Conservation (phyloP, 2,888 invertebrate species). For the Chrysomela aeneicollis region DNA sequence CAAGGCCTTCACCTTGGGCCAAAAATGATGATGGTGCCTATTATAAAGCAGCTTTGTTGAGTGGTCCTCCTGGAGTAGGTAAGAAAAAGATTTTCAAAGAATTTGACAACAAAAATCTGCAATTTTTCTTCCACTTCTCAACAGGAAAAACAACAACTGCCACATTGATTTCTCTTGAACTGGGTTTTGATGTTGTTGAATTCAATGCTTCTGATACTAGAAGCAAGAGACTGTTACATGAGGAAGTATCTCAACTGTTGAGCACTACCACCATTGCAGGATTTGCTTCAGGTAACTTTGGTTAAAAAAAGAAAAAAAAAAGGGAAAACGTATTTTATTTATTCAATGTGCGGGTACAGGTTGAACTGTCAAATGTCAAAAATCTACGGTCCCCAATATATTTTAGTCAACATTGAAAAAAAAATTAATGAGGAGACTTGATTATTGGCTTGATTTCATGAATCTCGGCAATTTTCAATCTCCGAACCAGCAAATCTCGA, state of each 20-base stretch:
- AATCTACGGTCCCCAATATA: too few species aligned
- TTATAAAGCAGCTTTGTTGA: slow-evolving; percentile 91
- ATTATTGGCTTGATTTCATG: too few species aligned
- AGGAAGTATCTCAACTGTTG: slow-evolving; percentile 83
- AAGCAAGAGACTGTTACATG: slow-evolving; percentile 84
- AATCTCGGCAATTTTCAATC: too few species aligned
- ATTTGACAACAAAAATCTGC: too few species aligned
- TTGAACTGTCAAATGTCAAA: too few species aligned
- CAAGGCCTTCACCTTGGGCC: slow-evolving; percentile 79
- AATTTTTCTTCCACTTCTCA: too few species aligned
- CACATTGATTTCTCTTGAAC: slow-evolving; percentile 85
- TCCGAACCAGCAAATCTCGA: too few species aligned
- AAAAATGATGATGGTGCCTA: slow-evolving; percentile 82
- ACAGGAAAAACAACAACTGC: slow-evolving; percentile 85
- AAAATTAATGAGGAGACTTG: too few species aligned
- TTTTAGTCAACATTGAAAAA: too few species aligned
- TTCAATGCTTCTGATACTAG: slow-evolving; percentile 98
- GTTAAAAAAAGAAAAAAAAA: slow-evolving; percentile 1
- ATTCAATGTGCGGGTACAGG: too few species aligned
- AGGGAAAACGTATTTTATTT: background rate
- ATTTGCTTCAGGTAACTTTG: slow-evolving; percentile 71
- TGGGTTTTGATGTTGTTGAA: slow-evolving; percentile 90
- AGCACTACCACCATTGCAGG: slow-evolving; percentile 78
- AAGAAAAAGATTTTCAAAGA: background rate
- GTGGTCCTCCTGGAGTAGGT: slow-evolving; percentile 97